Evolutionary conservation across 2,113 vertebrate genomes (phyloP).

Genomic region (Patagioenas fasciata): DNA sequence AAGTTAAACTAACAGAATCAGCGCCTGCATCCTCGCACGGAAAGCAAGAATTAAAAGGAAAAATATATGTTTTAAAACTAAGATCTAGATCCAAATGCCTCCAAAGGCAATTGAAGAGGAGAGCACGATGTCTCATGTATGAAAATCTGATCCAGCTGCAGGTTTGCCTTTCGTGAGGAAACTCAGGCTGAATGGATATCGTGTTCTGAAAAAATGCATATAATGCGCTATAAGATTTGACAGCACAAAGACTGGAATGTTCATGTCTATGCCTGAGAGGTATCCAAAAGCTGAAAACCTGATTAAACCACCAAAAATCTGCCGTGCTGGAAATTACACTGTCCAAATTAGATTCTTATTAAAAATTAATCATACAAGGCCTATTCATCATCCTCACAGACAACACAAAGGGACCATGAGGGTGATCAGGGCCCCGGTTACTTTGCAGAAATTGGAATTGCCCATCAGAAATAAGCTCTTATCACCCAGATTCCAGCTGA

Average conservation of each 20-base stretch:
- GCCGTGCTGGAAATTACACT: conserved; percentile 23
- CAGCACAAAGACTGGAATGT: conserved; percentile 33
- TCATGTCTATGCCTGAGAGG: conserved; percentile 22
- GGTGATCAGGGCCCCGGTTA: not conserved
- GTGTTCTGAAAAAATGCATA: not conserved
- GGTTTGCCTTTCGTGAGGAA: not conserved
- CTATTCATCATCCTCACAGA: conserved; percentile 44
- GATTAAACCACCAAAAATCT: conserved; percentile 50
- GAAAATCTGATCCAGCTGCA: not conserved
- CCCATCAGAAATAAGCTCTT: not conserved
- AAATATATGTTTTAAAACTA: not conserved
- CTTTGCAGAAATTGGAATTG: not conserved
- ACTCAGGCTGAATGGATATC: not conserved
- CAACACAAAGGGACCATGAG: not conserved
- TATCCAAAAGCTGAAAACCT: conserved; percentile 43
- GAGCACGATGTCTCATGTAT: not conserved
- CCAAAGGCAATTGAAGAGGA: not conserved
- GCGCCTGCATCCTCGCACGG: not conserved
- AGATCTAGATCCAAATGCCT: not conserved
- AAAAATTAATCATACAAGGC: conserved; percentile 43
- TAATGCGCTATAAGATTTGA: not conserved
- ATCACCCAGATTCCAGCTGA: not conserved
- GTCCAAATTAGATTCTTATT: conserved; percentile 56
- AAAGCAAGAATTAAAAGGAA: not conserved
- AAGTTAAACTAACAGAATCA: not conserved